Evolutionary conservation across 2,113 vertebrate genomes (phyloP).

Genomic region (Excalfactoria chinensis): DNA sequence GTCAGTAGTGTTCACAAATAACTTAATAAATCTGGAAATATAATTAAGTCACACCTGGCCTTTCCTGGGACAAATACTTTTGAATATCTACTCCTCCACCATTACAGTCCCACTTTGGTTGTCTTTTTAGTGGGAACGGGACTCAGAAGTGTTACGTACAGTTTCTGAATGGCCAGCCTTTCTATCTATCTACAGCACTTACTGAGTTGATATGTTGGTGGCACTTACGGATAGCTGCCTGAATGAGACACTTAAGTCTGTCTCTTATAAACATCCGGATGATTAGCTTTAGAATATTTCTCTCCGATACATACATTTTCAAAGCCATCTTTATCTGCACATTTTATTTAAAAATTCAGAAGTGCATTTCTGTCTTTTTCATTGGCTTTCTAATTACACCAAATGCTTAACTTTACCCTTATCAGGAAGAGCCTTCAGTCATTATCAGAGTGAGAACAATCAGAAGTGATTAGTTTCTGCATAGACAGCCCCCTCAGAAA

Average conservation of each 20-base stretch:
- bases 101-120: background rate
- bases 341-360: constrained; percentile 4
- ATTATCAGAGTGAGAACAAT: background rate
- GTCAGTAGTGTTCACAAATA: background rate
- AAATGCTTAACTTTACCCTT: background rate
- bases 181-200: constrained; percentile 8
- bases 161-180: background rate
- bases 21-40: background rate
- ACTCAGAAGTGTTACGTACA: background rate
- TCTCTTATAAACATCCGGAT: background rate
- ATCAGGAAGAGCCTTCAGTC: background rate
- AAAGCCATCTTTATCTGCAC: constrained; percentile 10
- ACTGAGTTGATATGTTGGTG: background rate
- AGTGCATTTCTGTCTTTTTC: background rate
- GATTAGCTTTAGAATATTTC: constrained; percentile 20
- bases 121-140: background rate
- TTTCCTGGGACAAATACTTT: background rate
- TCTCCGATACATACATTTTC: background rate
- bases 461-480: background rate
- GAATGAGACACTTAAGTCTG: background rate
- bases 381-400: background rate
- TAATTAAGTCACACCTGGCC: background rate
- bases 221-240: background rate
- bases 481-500: background rate
- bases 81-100: background rate